A percentile compares a stretch with the other conserved stretches of the same genome.
Conservation (phyloP, 2,797 vertebrate genomes). For the Garrulus glandarius region DNA sequence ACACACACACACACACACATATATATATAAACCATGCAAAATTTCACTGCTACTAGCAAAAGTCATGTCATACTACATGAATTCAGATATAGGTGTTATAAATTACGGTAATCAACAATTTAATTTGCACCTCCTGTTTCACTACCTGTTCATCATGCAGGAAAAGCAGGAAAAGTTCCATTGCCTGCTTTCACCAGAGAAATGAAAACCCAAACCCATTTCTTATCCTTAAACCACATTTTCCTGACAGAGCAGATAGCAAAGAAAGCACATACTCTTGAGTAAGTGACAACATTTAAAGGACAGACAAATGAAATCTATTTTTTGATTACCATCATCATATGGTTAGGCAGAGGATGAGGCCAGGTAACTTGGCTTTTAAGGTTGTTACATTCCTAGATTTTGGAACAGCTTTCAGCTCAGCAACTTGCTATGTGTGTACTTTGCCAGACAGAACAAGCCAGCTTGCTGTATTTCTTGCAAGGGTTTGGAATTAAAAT, state of each 20-base stretch:
- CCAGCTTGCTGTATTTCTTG: constrained; percentile 7
- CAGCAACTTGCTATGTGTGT: not conserved
- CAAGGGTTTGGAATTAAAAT: constrained; percentile 28
- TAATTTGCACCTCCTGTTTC: not conserved
- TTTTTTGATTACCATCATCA: not conserved
- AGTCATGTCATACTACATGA: not conserved
- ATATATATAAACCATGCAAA: not conserved
- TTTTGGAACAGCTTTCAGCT: not conserved
- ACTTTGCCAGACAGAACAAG: constrained; percentile 10
- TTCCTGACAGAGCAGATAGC: not conserved
- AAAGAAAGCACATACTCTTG: not conserved
- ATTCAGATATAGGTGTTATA: not conserved
- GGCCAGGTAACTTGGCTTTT: not conserved
- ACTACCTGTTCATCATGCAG: not conserved
- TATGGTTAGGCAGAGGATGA: not conserved
- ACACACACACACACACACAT: not conserved
- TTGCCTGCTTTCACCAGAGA: not conserved
- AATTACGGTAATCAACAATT: not conserved
- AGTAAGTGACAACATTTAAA: not conserved
- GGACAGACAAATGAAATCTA: not conserved
- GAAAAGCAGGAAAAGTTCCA: not conserved
- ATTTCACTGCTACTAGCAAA: not conserved
- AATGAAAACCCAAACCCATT: not conserved
- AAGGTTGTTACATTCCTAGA: not conserved
- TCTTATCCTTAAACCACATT: not conserved